Percentiles rank a stretch among this genome's conserved stretches.
Evolutionary conservation across 2,113 vertebrate genomes (phyloP).

Genomic region (Capra hircus): DNA sequence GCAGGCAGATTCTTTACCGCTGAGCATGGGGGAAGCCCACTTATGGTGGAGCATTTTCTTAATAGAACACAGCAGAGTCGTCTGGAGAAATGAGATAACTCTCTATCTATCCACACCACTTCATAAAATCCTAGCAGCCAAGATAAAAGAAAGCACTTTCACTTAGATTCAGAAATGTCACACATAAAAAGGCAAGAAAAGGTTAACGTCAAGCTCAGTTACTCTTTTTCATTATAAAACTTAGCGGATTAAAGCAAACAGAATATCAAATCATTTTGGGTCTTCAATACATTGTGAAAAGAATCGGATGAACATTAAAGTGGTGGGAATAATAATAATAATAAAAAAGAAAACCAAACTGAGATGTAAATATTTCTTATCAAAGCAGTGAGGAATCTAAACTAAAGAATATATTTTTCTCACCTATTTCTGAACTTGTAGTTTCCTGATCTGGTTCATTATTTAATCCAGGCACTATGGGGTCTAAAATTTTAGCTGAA

Average conservation of each 20-base stretch:
- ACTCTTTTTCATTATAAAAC: background rate
- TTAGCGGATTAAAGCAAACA: background rate
- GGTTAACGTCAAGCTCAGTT: background rate
- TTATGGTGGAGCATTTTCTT: background rate
- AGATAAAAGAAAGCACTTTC: background rate
- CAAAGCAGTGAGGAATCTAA: background rate
- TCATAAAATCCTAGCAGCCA: background rate
- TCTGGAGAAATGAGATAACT: background rate
- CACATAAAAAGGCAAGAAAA: background rate
- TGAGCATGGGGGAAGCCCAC: background rate
- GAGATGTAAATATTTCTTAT: background rate
- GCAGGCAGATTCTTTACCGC: background rate
- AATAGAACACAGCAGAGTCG: background rate
- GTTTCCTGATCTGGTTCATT: constrained; percentile 20
- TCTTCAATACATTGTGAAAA: background rate
- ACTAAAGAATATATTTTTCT: background rate
- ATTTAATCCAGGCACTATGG: background rate
- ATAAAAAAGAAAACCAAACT: background rate
- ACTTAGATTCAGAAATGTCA: background rate
- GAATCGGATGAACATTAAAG: background rate
- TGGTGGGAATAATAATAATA: background rate
- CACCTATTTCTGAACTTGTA: background rate
- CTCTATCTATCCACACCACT: background rate
- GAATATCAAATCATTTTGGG: background rate
- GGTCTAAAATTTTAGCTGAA: constrained; percentile 42